Evolutionary conservation across 2,113 vertebrate species (phyloP).

Genomic region (Chrysochloris asiatica): DNA sequence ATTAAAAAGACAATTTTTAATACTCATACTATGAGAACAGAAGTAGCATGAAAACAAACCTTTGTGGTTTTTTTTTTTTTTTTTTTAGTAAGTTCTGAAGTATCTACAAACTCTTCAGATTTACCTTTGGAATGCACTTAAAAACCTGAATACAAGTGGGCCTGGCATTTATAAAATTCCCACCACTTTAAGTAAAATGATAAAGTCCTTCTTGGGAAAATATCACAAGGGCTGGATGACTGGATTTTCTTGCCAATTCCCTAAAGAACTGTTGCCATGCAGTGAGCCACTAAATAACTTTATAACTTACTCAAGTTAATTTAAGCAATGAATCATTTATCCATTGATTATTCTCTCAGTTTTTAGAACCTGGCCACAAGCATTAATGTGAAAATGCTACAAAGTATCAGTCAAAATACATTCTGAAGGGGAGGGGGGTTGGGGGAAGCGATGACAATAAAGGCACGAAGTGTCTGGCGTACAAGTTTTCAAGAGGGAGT

Average conservation of each 20-base stretch:
- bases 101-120: constrained; percentile 14
- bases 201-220: constrained; percentile 22
- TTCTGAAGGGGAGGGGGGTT: too few relatives aligned
- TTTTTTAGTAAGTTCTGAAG: constrained; percentile 1
- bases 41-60: not conserved
- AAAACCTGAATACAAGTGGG: constrained; percentile 11
- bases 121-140: constrained; percentile 54
- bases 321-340: constrained; percentile 21
- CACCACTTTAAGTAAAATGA: constrained; percentile 13
- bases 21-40: constrained; percentile 21
- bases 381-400: not conserved
- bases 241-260: not conserved
- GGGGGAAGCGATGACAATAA: too few relatives aligned
- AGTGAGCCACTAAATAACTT: not conserved
- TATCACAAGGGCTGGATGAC: constrained; percentile 12
- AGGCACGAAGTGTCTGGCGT: too few relatives aligned
- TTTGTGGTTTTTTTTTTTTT: not conserved
- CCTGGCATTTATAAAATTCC: constrained; percentile 12
- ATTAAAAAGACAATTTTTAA: not conserved
- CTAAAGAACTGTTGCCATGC: not conserved
- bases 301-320: not conserved
- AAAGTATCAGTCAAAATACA: not conserved
- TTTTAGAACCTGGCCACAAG: not conserved
- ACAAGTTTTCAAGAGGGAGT: too few relatives aligned
- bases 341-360: not conserved